Conservation (phyloP, 2,888 invertebrate genomes). For the Myathropa florea region DNA sequence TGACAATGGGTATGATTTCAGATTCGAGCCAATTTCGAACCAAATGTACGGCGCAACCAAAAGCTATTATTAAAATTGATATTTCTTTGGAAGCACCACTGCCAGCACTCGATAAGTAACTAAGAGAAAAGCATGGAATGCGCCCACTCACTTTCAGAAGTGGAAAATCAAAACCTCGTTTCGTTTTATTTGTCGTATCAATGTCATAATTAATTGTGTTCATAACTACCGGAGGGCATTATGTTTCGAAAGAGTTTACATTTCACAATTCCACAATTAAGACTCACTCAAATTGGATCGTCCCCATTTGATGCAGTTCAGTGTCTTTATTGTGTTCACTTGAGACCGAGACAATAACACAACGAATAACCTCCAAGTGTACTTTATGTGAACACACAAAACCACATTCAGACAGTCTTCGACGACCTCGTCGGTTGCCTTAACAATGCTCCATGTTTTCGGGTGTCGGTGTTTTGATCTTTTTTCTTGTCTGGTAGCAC, state of each 20-base stretch:
- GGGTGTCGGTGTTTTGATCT: slow-evolving; percentile 35
- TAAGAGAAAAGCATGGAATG: background rate
- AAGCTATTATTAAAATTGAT: slow-evolving; percentile 23
- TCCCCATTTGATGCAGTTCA: slow-evolving; percentile 25
- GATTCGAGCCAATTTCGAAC: background rate
- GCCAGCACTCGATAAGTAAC: background rate
- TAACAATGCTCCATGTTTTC: slow-evolving; percentile 33
- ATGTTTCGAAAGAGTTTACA: slow-evolving; percentile 47
- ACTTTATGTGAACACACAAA: slow-evolving; percentile 27
- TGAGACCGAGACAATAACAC: slow-evolving; percentile 1
- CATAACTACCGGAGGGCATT: slow-evolving; percentile 21
- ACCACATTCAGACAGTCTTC: slow-evolving; percentile 1
- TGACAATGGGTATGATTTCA: background rate
- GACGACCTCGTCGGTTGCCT: slow-evolving; percentile 38
- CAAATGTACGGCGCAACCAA: background rate
- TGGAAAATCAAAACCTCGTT: slow-evolving; percentile 20
- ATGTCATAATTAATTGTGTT: slow-evolving; percentile 32
- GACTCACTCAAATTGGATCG: slow-evolving; percentile 39
- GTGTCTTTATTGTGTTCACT: background rate
- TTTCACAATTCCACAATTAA: slow-evolving; percentile 53
- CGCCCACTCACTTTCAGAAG: background rate
- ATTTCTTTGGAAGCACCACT: background rate
- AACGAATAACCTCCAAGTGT: slow-evolving; percentile 22
- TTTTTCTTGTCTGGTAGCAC: slow-evolving; percentile 23
- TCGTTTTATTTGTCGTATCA: slow-evolving; percentile 32